Evolutionary conservation across 2,888 invertebrate genomes (phyloP).

Genomic region (Melipona beecheii): DNA sequence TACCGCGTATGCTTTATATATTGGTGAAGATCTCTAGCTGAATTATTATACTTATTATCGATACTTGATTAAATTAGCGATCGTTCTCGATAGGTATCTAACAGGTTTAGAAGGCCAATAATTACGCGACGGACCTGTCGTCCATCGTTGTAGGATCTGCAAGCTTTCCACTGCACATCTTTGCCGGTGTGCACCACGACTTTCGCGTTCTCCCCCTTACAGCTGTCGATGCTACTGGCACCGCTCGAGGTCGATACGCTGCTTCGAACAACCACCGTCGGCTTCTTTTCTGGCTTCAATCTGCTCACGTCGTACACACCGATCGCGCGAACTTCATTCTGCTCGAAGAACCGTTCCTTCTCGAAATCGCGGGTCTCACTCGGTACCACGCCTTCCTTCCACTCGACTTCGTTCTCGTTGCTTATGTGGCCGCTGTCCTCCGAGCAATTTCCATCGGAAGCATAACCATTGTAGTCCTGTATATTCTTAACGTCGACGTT

Average conservation of each 20-base stretch:
- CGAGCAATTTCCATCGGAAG: constrained; percentile 88
- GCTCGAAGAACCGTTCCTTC: constrained; percentile 71
- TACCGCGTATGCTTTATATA: background rate
- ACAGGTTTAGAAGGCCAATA: constrained; percentile 17
- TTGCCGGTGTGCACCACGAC: constrained; percentile 2
- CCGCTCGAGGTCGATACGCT: constrained; percentile 72
- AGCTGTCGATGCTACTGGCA: constrained; percentile 76
- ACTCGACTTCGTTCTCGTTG: constrained; percentile 87
- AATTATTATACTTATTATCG: background rate
- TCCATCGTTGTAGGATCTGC: constrained; percentile 45
- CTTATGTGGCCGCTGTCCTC: constrained; percentile 94
- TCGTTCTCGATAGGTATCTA: background rate
- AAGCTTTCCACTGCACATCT: constrained; percentile 48
- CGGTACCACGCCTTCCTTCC: constrained; percentile 75
- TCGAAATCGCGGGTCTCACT: constrained; percentile 63
- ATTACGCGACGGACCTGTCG: constrained; percentile 69
- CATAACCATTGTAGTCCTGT: constrained; percentile 76
- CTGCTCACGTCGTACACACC: constrained; percentile 73
- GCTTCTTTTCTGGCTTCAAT: constrained; percentile 66
- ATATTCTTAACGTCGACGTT: constrained; percentile 47
- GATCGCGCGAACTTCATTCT: constrained; percentile 50
- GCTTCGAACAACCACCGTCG: constrained; percentile 49
- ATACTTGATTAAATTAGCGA: background rate
- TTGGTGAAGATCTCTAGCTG: background rate
- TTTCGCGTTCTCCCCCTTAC: constrained; percentile 53